Evolutionary conservation across 2,888 invertebrate genomes (phyloP), one percentile per base, ranked within the genome.

Genomic region (Yponomeuta malinellus): DNA sequence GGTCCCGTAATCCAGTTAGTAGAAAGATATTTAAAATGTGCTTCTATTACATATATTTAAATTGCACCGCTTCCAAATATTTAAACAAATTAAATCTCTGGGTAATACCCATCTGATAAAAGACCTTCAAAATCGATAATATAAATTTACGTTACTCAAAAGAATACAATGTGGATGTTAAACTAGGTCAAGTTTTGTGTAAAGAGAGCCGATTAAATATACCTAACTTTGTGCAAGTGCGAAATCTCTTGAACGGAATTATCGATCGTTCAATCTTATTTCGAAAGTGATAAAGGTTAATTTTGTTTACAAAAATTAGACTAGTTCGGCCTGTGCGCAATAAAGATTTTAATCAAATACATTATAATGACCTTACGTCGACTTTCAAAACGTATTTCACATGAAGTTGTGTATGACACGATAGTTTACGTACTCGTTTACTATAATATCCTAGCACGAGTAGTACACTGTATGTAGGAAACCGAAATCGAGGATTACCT

Each of bases 181-280:
- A 59, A 59, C 52, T 59, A 15, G 52, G 52, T 59, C 52, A 59
- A 59, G 52, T 59, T 59, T 59, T 59, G 12, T 59, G 12, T 15
- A 59, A 59, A 52, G 52, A 52, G 52, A 52, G 52, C 12, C 15
- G 52, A 59, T 12, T 59, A 59, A 59, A 59, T 59, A 15, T 59
- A 15, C 52, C 52, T 59, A 59, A 59, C 3, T 59, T 59, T 59
- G 52, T 59, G 12, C 65, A 65, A 65, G 65, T 65, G 65, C 65
- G 65, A 65, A 65, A 65, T 65, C 65, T 65, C 12, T 29, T 33
- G 29, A 23, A 65, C 65, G 10, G 33, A 59, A 12, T 15, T 59
- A 59, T 43, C 43, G 43, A 43, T 43, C 8, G 6, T 59, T 59
- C 15, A 59, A 15, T 59, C 52, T 15, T 59, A 59, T 59, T 59